Evolutionary conservation across 2,797 vertebrate species (phyloP).

Genomic region (Podargus strigoides): DNA sequence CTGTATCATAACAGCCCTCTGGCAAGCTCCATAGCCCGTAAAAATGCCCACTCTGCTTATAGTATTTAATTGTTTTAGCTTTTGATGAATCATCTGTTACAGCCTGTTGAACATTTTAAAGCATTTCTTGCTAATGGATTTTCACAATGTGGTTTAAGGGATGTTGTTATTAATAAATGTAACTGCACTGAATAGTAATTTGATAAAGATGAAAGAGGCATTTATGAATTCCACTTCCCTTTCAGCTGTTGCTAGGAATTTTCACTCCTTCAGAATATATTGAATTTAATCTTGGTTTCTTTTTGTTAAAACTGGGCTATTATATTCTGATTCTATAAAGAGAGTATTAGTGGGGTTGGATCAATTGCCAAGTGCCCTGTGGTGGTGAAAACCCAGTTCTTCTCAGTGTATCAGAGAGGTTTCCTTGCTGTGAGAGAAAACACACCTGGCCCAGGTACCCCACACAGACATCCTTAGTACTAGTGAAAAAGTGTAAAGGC

Average conservation of each 20-base stretch:
- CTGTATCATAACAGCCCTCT: background rate
- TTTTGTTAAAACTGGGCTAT: background rate
- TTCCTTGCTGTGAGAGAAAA: background rate
- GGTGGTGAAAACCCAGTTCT: background rate
- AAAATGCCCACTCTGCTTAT: conserved; percentile 20
- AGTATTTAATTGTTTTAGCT: conserved; percentile 9
- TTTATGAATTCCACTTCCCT: conserved; percentile 48
- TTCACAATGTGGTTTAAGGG: conserved; percentile 49
- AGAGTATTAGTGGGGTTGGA: background rate
- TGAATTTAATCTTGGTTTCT: conserved; percentile 15
- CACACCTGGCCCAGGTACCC: background rate
- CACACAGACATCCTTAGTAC: background rate
- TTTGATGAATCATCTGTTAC: conserved; percentile 32
- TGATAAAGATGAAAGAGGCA: conserved; percentile 45
- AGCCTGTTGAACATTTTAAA: conserved; percentile 20
- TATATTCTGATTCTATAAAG: background rate
- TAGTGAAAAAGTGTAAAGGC: background rate
- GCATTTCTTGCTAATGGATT: conserved; percentile 48
- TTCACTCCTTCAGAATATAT: conserved; percentile 23
- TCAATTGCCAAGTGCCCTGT: background rate
- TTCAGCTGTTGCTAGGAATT: conserved; percentile 55
- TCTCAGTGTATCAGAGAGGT: background rate
- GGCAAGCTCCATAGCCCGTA: background rate
- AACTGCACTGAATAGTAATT: conserved; percentile 31
- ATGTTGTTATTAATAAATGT: conserved; percentile 53